Percentiles rank a stretch among this genome's conserved stretches.
phyloP scores from a whole-genome alignment of 2,113 vertebrate genomes.

The Gallinago undulata region DNA sequence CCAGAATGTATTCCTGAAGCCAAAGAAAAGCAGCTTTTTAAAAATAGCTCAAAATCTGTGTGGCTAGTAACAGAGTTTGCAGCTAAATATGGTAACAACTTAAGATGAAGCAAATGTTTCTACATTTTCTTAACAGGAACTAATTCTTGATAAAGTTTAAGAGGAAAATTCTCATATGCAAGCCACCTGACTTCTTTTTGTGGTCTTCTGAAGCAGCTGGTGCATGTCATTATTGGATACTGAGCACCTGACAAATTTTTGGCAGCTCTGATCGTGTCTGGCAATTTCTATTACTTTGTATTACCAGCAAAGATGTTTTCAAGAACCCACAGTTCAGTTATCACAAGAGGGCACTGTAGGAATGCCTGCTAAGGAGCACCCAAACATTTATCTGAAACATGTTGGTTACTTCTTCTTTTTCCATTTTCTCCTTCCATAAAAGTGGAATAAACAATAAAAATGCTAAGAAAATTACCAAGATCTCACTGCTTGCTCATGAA shows the following conservation, averaged over 20 bases:
- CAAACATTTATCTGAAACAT: neutral
- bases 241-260: neutral
- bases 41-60: neutral
- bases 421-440: too few species aligned
- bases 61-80: neutral
- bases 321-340: neutral
- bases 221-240: neutral
- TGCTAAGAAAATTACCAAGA: too few species aligned
- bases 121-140: neutral
- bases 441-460: too few species aligned
- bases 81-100: neutral
- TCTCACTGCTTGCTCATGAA: too few species aligned
- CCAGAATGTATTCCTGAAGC: neutral
- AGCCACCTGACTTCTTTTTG: neutral
- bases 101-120: neutral
- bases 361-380: neutral
- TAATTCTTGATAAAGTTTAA: neutral
- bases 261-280: neutral
- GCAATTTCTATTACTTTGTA: neutral
- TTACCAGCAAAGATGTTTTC: neutral
- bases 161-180: neutral
- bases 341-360: constrained; percentile 33
- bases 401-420: too few species aligned
- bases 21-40: neutral
- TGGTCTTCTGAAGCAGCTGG: neutral